phyloP scores from a whole-genome alignment of 2,888 invertebrate species.

The Conchocele bisecta region DNA sequence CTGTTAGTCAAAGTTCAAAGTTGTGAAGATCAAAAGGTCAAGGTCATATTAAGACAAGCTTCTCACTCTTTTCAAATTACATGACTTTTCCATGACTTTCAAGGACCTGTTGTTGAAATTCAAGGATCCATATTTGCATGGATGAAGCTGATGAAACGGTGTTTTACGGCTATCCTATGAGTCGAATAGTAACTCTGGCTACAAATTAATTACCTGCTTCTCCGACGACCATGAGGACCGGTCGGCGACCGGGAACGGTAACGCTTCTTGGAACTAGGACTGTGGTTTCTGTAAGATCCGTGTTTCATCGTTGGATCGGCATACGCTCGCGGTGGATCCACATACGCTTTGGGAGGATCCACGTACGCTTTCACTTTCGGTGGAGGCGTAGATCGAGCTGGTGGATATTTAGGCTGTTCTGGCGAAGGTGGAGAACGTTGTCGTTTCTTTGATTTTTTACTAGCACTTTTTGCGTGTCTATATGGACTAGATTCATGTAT shows the following conservation, averaged over 20 bases:
- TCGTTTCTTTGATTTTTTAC: conserved; percentile 66
- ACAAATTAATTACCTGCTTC: conserved; percentile 26
- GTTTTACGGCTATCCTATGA: no score
- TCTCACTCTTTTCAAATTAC: no score
- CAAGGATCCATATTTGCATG: no score
- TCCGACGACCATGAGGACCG: conserved; percentile 59
- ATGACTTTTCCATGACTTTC: no score
- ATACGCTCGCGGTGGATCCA: conserved; percentile 64
- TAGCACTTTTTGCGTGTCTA: conserved; percentile 51
- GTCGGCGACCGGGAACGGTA: conserved; percentile 68
- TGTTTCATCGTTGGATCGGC: conserved; percentile 45
- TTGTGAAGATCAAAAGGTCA: no score
- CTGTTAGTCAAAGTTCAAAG: no score
- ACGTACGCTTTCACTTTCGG: conserved; percentile 65
- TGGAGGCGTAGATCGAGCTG: conserved; percentile 28
- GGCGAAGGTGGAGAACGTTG: conserved; percentile 44
- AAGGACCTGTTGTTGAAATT: no score
- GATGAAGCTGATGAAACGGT: no score
- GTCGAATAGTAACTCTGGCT: no score
- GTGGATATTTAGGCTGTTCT: conserved; percentile 33
- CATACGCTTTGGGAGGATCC: conserved; percentile 74
- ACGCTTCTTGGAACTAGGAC: conserved; percentile 67
- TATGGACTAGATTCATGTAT: conserved; percentile 65
- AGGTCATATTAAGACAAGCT: no score
- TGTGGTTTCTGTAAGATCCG: conserved; percentile 49